A percentile compares a stretch with the other conserved stretches of the same genome.
These are phyloP conservation scores for Venusia cambrica DNA, from an alignment of 2,888 invertebrate genomes.

Conservation along the genomic window DNA sequence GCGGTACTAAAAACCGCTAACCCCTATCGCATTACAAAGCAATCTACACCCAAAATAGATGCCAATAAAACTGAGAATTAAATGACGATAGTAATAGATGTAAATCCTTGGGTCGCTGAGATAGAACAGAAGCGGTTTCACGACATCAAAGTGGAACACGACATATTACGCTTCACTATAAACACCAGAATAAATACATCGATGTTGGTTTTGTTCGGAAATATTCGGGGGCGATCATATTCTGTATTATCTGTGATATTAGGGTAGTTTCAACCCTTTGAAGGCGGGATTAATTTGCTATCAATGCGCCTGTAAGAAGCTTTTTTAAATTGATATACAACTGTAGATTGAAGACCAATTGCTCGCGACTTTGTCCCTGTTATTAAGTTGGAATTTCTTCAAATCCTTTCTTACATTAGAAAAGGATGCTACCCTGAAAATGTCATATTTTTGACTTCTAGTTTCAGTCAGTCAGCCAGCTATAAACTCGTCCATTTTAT, in stretches of 20 bases:
- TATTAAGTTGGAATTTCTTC: too few relatives aligned
- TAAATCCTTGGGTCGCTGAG: constrained; percentile 74
- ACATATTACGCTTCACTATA: constrained; percentile 80
- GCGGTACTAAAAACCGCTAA: constrained; percentile 51
- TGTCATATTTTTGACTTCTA: too few relatives aligned
- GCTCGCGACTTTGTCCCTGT: too few relatives aligned
- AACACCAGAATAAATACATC: constrained; percentile 79
- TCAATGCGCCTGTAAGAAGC: too few relatives aligned
- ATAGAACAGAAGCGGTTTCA: constrained; percentile 80
- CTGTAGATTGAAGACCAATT: too few relatives aligned
- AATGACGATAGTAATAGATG: constrained; percentile 65
- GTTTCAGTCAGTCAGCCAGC: too few relatives aligned
- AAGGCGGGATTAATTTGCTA: constrained; percentile 69
- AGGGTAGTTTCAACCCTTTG: constrained; percentile 73
- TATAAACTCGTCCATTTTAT: too few relatives aligned
- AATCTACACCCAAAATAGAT: constrained; percentile 69
- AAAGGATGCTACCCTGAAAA: too few relatives aligned
- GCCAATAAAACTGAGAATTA: constrained; percentile 71
- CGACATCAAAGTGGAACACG: constrained; percentile 81
- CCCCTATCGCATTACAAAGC: constrained; percentile 64
- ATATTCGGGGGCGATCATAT: constrained; percentile 78
- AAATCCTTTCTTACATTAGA: too few relatives aligned
- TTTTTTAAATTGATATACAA: constrained; percentile 66
- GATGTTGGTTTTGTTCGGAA: constrained; percentile 76
- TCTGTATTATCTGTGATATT: constrained; percentile 71